Evolutionary conservation across 2,113 vertebrate genomes (phyloP).

Genomic region (Corythoichthys intestinalis): DNA sequence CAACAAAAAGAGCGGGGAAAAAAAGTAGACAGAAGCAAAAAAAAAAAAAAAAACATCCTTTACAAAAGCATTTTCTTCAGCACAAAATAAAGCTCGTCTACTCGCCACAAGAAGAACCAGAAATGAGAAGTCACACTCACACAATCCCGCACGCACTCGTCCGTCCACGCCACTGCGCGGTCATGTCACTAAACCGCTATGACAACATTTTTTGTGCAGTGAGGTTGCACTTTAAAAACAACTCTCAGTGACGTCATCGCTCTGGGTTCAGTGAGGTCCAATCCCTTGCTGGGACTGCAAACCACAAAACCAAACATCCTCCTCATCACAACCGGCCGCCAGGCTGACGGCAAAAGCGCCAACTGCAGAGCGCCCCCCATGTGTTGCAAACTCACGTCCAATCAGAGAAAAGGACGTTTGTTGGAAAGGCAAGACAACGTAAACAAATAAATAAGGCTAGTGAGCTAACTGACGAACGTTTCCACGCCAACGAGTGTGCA

Average conservation of each 20-base stretch:
- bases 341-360: neutral
- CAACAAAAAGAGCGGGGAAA: constrained; percentile 69
- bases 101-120: constrained; percentile 26
- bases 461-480: constrained; percentile 50
- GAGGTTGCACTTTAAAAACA: neutral
- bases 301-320: neutral
- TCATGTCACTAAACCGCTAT: neutral
- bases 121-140: constrained; percentile 14
- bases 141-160: neutral
- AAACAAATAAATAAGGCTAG: constrained; percentile 76
- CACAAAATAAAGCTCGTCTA: constrained; percentile 34
- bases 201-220: constrained; percentile 4
- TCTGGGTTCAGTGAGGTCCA: neutral
- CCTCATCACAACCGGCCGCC: neutral
- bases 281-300: neutral
- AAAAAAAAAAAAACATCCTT: constrained; percentile 16
- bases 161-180: neutral
- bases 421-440: constrained; percentile 63
- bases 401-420: neutral
- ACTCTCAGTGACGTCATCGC: neutral
- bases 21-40: constrained; percentile 70
- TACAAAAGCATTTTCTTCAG: constrained; percentile 56
- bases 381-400: neutral
- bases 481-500: constrained; percentile 58
- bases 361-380: too few relatives aligned